Evolutionary conservation across 2,797 vertebrate species (phyloP), one percentile per base, ranked within the genome.

Genomic region (Malurus leucopterus): DNA sequence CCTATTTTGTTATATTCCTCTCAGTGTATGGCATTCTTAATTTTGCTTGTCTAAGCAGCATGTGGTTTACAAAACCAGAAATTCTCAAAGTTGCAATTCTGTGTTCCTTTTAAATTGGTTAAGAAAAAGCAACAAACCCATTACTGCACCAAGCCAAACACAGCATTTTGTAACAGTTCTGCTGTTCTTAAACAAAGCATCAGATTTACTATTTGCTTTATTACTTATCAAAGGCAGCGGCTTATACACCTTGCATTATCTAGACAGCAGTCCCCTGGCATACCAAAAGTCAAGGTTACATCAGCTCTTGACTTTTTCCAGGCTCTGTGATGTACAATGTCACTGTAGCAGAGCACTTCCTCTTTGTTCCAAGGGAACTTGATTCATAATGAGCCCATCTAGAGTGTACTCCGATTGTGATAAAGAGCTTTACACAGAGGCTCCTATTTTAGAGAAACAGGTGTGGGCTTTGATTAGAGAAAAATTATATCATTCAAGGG

Each of bases 381-480:
- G 84, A 96, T 90, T 96, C 92, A 84, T 93, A 96, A 95, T 91
- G 91, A 95, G 96, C 92, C 93, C 88, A 92, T 93, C 86, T 88
- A 95, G 91, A 91, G 93, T 94, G 93, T 92, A 77, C 89, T 92
- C 89, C 80, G 88, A 86, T 70, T 95, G 88, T 84, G 94, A 97
- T 95, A 96, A 96, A 97, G 92, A 95, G 78, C 89, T 95, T 80
- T 93, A 92, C 55, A 92, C 84, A 87, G 65, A 57, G 89, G 63
- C 65, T 96, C 63, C 85, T 95, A 61, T 95, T 95, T 95, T 94
- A 96, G 92, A 96, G 96, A 97, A 97, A 96, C 97, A 97, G 98
- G 98, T 98, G 97, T 96, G 98, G 96, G 95, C 95, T 97, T 97
- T 98, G 97, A 98, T 98, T 98, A 98, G 89, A 96, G 93, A 94